phyloP scores from a whole-genome alignment of 2,797 vertebrate species.

The Diglossa cyanea region DNA sequence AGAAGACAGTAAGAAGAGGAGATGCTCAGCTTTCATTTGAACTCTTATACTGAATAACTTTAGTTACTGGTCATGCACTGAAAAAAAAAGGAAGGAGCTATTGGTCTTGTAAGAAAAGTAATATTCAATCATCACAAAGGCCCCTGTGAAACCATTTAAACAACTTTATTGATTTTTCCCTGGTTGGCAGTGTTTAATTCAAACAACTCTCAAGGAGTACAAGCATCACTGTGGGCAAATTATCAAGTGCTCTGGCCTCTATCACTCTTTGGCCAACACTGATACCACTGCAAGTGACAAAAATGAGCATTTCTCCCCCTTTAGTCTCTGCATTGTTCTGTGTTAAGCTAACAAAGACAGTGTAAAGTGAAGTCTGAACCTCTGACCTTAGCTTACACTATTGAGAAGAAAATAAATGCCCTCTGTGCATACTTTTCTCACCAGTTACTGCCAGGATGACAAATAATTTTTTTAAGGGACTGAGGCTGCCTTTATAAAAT shows the following conservation, averaged over 20 bases:
- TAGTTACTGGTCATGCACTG: slow-evolving; percentile 49
- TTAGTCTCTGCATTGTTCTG: neutral
- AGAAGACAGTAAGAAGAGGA: slow-evolving; percentile 10
- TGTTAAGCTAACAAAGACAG: slow-evolving; percentile 13
- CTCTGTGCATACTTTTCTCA: neutral
- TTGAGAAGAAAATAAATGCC: neutral
- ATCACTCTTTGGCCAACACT: slow-evolving; percentile 51
- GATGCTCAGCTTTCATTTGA: slow-evolving; percentile 11
- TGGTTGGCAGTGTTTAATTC: slow-evolving; percentile 80
- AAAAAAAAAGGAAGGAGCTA: neutral
- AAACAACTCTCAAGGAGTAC: slow-evolving; percentile 77
- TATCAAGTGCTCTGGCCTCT: slow-evolving; percentile 75
- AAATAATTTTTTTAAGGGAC: neutral
- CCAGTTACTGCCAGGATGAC: neutral
- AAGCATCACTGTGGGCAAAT: slow-evolving; percentile 78
- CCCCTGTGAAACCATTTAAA: slow-evolving; percentile 79
- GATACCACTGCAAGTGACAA: slow-evolving; percentile 67
- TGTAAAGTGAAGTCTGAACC: neutral
- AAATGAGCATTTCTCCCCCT: slow-evolving; percentile 53
- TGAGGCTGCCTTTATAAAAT: neutral
- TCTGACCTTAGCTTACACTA: neutral
- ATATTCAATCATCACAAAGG: slow-evolving; percentile 74
- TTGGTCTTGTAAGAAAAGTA: slow-evolving; percentile 65
- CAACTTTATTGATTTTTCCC: slow-evolving; percentile 82
- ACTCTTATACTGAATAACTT: slow-evolving; percentile 54